Percentiles rank a stretch among this genome's conserved stretches.
These are phyloP conservation scores for Diadromus collaris DNA, from an alignment of 2,888 invertebrate genomes.

Conservation along the genomic window DNA sequence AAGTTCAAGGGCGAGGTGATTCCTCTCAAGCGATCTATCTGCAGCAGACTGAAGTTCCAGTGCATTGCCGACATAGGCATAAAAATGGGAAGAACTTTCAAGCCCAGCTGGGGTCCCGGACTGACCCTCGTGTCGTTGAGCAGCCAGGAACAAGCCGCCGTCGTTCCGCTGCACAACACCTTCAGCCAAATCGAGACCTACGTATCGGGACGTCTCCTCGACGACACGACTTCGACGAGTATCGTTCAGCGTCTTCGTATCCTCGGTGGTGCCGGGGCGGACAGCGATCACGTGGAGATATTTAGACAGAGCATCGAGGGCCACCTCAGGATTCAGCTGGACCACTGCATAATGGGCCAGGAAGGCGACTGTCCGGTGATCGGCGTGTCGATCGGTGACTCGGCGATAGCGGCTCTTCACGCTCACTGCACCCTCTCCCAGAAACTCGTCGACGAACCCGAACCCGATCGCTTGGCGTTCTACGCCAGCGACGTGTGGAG, in stretches of 20 bases:
- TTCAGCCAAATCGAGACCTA: slow-evolving; percentile 73
- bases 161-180: slow-evolving; percentile 79
- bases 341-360: slow-evolving; percentile 81
- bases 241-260: slow-evolving; percentile 78
- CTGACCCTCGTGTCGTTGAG: slow-evolving; percentile 82
- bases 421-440: slow-evolving; percentile 82
- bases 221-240: slow-evolving; percentile 75
- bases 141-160: slow-evolving; percentile 78
- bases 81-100: slow-evolving; percentile 83
- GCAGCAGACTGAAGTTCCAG: slow-evolving; percentile 70
- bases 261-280: slow-evolving; percentile 73
- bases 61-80: slow-evolving; percentile 75
- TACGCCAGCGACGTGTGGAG: slow-evolving; percentile 77
- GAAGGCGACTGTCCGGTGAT: slow-evolving; percentile 81
- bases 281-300: slow-evolving; percentile 67
- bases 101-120: slow-evolving; percentile 89
- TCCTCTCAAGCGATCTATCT: slow-evolving; percentile 76
- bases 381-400: slow-evolving; percentile 72
- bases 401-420: slow-evolving; percentile 81
- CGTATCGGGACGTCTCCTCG: slow-evolving; percentile 71
- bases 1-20: slow-evolving; percentile 79
- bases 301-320: slow-evolving; percentile 82
- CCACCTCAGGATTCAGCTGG: slow-evolving; percentile 85
- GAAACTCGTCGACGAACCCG: slow-evolving; percentile 72
- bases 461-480: slow-evolving; percentile 75